phyloP scores from a whole-genome alignment of 2,888 invertebrate species.

The Morpho achilles region DNA sequence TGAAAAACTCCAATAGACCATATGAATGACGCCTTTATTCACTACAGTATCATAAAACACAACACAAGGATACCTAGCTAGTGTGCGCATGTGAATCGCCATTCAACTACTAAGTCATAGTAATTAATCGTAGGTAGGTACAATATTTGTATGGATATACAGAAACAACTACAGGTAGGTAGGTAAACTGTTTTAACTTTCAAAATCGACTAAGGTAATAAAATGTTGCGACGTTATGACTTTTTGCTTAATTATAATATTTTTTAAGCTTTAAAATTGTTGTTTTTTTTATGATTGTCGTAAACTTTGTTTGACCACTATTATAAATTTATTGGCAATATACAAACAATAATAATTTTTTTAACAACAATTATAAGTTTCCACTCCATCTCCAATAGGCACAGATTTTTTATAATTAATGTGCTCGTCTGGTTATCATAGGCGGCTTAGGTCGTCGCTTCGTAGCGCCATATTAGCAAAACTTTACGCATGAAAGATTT shows the following conservation, averaged over 20 bases:
- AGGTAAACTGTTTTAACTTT: conserved; percentile 2
- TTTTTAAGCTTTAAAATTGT: too few relatives aligned
- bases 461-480: too few relatives aligned
- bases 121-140: conserved; percentile 4
- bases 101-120: conserved; percentile 9
- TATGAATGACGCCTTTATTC: conserved; percentile 44
- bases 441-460: background rate
- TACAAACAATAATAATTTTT: background rate
- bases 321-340: too few relatives aligned
- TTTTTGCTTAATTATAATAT: too few relatives aligned
- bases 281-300: too few relatives aligned
- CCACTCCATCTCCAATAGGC: background rate
- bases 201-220: background rate
- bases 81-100: conserved; percentile 22
- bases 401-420: background rate
- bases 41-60: conserved; percentile 11
- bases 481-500: too few relatives aligned
- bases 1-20: conserved; percentile 69
- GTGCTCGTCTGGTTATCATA: background rate
- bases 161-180: background rate
- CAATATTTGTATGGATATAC: conserved; percentile 7
- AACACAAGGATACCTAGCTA: conserved; percentile 14
- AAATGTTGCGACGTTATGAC: too few relatives aligned
- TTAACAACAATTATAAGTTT: background rate
- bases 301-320: too few relatives aligned